Conservation (phyloP, 2,113 vertebrate genomes). For the Aplodontia rufa region DNA sequence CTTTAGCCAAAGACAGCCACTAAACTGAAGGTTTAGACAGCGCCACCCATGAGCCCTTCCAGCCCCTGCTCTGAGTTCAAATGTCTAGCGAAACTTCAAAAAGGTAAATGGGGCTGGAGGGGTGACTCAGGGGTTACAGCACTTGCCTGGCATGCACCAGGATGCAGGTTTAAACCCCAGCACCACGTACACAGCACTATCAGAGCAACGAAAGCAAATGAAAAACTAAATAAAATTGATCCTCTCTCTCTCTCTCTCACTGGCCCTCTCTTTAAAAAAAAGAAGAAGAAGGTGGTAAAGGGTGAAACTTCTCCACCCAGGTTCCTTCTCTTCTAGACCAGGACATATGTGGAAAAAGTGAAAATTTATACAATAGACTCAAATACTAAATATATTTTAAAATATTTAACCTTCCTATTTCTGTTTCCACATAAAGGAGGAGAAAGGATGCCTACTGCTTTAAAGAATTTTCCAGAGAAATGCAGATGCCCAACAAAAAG, state of each 20-base stretch:
- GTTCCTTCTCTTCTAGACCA: not conserved
- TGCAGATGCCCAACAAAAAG: conserved; percentile 41
- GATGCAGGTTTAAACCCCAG: too few species aligned
- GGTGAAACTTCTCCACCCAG: not conserved
- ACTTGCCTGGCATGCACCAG: too few species aligned
- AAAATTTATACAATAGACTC: not conserved
- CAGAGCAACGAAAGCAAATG: too few species aligned
- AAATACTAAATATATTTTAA: not conserved
- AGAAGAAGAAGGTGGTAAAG: too few species aligned
- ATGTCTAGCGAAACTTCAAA: not conserved
- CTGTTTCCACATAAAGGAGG: not conserved
- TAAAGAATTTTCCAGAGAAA: conserved; percentile 44
- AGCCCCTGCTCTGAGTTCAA: not conserved
- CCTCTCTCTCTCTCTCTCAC: too few species aligned
- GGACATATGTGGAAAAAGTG: not conserved
- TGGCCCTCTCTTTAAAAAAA: too few species aligned
- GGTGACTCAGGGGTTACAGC: too few species aligned
- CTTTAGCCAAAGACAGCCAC: not conserved
- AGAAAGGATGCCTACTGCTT: not conserved
- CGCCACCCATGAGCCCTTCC: not conserved
- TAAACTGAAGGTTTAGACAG: not conserved
- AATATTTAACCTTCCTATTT: conserved; percentile 30
- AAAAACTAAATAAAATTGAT: too few species aligned
- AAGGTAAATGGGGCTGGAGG: too few species aligned
- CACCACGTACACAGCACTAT: too few species aligned